These are phyloP conservation scores for Lamellibrachia satsuma DNA, from an alignment of 2,888 invertebrate species.

Conservation along the genomic window DNA sequence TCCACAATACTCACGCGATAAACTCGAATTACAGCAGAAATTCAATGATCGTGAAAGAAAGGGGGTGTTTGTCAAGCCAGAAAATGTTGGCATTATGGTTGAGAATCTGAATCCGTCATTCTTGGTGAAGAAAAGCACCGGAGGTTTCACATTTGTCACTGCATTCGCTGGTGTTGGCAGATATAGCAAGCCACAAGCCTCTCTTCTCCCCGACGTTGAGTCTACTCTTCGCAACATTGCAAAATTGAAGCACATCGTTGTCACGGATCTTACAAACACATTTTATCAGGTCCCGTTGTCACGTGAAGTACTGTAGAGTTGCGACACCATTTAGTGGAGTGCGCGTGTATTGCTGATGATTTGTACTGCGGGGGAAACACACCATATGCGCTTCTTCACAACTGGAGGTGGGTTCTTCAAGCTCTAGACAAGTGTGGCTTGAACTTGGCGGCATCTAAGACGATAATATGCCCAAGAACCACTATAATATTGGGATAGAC, in stretches of 20 bases:
- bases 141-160: constrained; percentile 43
- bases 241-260: constrained; percentile 36
- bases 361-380: constrained; percentile 28
- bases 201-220: constrained; percentile 30
- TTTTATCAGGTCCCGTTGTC: constrained; percentile 27
- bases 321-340: constrained; percentile 28
- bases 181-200: constrained; percentile 46
- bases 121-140: constrained; percentile 41
- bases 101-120: constrained; percentile 47
- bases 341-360: constrained; percentile 32
- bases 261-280: constrained; percentile 35
- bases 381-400: not conserved
- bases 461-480: constrained; percentile 18
- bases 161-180: constrained; percentile 43
- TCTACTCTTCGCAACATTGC: constrained; percentile 30
- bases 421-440: not conserved
- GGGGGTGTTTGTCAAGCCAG: constrained; percentile 41
- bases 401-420: constrained; percentile 7
- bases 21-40: constrained; percentile 41
- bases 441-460: constrained; percentile 17
- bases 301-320: constrained; percentile 31
- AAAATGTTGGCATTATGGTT: constrained; percentile 36
- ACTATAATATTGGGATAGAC: constrained; percentile 24
- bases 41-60: constrained; percentile 43
- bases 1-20: constrained; percentile 41